A percentile compares a stretch with the other conserved stretches of the same genome.
These are phyloP conservation scores for Fragum sueziense DNA, from an alignment of 2,888 invertebrate genomes.

Conservation along the genomic window DNA sequence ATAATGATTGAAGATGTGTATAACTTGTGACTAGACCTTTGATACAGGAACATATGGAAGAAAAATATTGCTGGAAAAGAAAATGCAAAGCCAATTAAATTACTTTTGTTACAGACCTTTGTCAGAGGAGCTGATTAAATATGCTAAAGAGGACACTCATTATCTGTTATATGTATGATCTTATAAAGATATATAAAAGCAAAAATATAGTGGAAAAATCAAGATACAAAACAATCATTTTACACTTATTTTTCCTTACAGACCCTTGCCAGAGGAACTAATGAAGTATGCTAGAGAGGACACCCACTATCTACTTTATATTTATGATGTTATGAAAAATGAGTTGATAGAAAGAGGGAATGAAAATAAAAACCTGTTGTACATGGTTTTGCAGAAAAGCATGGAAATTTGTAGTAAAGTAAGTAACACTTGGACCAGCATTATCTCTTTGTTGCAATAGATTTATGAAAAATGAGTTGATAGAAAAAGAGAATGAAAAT, in stretches of 20 bases:
- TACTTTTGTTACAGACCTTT: slow-evolving; percentile 87
- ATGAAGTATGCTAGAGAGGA: slow-evolving; percentile 94
- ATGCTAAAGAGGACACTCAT: slow-evolving; percentile 97
- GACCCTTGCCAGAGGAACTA: slow-evolving; percentile 92
- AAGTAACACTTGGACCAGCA: no score
- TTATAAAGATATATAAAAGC: no score
- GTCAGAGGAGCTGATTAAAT: slow-evolving; percentile 89
- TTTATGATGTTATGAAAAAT: slow-evolving; percentile 91
- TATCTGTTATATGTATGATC: slow-evolving; percentile 95
- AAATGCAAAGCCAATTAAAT: no score
- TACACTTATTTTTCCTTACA: slow-evolving; percentile 72
- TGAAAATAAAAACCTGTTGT: slow-evolving; percentile 86
- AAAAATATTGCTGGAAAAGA: no score
- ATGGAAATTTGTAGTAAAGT: slow-evolving; percentile 89
- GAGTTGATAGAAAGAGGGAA: slow-evolving; percentile 87
- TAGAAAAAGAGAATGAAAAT: not conserved
- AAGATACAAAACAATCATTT: no score
- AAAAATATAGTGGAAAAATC: no score
- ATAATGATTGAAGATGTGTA: no score
- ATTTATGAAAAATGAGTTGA: slow-evolving; percentile 87
- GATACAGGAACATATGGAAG: no score
- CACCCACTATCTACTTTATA: slow-evolving; percentile 96
- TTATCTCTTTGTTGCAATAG: slow-evolving; percentile 85
- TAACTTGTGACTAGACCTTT: no score
- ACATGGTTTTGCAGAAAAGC: slow-evolving; percentile 89